Base-by-base conservation (phyloP, 2,797 vertebrate genomes). In the Limosa lapponica region DNA sequence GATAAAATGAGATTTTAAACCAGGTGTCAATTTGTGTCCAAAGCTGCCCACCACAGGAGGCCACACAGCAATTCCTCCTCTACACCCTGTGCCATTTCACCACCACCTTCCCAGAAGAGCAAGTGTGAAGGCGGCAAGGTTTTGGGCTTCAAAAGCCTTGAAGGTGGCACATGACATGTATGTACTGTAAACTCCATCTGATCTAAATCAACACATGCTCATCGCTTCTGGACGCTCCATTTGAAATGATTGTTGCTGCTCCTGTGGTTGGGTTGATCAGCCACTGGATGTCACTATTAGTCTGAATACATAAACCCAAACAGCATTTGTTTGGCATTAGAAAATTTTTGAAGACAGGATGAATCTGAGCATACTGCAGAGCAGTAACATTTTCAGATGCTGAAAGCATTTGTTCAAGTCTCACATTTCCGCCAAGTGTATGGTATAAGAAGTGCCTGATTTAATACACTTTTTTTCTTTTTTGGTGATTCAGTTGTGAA, bases 211-310 rank as follows among this genome's bases (percentile, higher is more conserved):
- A 37, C 17, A 2, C 0, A 9, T 15, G 34, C 57, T 5, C 30
- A n/a, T 32, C 1, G 10, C 82, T 39, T 24, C 13, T 30, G 46
- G 75, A n/a, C 1, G 0, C 48, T n/a, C 55, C 74, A 3, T 3
- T 8, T 25, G 25, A n/a, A 73, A 28, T 1, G 51, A 17, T 7
- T 11, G 55, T 8, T 48, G 2, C 18, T 39, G 7, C 4, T 58
- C 16, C 80, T 89, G 86, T 90, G 96, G 15, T 58, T 84, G 90
- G 87, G 64, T 44, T 14, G 39, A 54, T 62, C 91, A 77, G 78
- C 96, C 96, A 82, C 96, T 96, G 96, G 96, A 95, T 95, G 96
- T 96, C 96, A 96, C 93, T 97, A 39, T 86, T 69, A 36, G 88
- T 80, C 95, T 80, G 82, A 69, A 49, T 22, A 89, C 90, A 87